These are phyloP conservation scores for Saimiri boliviensis DNA, from an alignment of 2,113 vertebrate species.

Conservation along the genomic window DNA sequence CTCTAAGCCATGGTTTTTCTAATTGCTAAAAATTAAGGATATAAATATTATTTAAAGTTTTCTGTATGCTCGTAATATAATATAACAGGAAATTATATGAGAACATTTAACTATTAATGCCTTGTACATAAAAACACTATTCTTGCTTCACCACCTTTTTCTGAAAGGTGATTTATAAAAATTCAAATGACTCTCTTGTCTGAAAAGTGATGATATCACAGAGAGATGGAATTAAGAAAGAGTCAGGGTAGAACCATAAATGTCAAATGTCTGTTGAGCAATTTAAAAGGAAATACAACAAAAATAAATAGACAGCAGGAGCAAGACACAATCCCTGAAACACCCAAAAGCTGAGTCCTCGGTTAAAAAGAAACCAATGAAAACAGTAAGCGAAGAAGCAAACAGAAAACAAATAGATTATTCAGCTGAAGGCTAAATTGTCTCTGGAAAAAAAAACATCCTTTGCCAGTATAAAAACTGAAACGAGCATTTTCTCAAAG, in stretches of 20 bases:
- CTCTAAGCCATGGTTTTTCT: background rate
- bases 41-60: background rate
- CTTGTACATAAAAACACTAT: background rate
- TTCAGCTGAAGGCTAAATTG: background rate
- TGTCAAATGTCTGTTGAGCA: background rate
- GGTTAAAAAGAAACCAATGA: background rate
- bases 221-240: background rate
- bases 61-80: background rate
- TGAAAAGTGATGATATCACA: background rate
- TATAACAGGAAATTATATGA: background rate
- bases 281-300: background rate
- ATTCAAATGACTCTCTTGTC: background rate
- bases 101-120: background rate
- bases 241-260: background rate
- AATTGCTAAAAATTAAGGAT: background rate
- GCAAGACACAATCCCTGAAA: background rate
- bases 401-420: background rate
- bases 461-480: background rate
- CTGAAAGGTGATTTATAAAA: background rate
- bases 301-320: background rate
- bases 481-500: background rate
- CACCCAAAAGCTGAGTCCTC: background rate
- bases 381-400: background rate
- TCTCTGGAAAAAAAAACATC: background rate
- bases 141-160: background rate